Evolutionary conservation across 2,113 vertebrate genomes (phyloP), one percentile per base, ranked within the genome.

Genomic region (Columba janthina): DNA sequence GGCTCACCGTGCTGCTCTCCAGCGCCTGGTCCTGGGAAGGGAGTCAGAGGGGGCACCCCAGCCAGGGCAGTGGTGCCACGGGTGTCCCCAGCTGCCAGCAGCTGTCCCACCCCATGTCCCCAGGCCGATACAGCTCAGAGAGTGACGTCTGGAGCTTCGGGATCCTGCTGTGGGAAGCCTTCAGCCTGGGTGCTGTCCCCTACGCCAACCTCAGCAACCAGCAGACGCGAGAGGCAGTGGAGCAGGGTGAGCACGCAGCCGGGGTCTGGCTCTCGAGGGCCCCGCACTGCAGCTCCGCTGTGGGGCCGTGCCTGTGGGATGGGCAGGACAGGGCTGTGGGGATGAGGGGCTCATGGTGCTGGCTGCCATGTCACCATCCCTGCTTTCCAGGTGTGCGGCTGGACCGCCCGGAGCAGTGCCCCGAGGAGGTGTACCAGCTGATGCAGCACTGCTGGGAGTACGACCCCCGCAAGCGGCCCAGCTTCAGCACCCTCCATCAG

Each of bases 61-160:
- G 46, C 42, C n/a, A 8, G 15, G 46, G 51, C 2, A 1, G 16
- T 0, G 11, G 40, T 51, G 80, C 38, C 36, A 9, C 5, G 38
- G 9, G 28, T 42, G 48, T 42, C 50, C 51, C 9, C 29, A 42
- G 38, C 61, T 5, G 4, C 40, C n/a, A 22, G 12, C 15, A 10
- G 22, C 20, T 0, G 0, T 60, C 29, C 72, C 2, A 2, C 50
- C 48, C 95, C 88, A 20, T 81, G 32, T 79, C 70, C 26, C 42
- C 93, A 99, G 99, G 99, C 42, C 98, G 98, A 48, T 99, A 99
- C 95, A 99, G 98, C 90, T 98, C 99, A 0, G 98, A 99, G 95
- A 99, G 99, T 3, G 99, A 99, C 0, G 98, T 99, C 61, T 99
- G 99, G 99, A 99, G 99, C 95, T 99, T 99, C 7, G 99, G 99